These are phyloP conservation scores for Protophormia terraenovae DNA, from an alignment of 2,888 invertebrate genomes.

Conservation along the genomic window DNA sequence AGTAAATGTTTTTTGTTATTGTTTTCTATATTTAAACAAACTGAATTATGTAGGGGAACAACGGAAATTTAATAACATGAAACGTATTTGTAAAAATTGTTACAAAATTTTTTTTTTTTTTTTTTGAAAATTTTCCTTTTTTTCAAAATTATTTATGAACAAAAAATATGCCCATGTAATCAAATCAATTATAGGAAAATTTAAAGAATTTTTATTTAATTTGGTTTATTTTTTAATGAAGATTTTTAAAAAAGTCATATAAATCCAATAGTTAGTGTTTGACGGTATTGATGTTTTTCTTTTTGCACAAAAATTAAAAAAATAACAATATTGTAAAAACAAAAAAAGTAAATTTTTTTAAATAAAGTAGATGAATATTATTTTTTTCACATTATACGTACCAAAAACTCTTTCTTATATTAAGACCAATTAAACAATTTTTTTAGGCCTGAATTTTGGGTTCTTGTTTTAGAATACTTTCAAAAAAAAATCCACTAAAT, in stretches of 20 bases:
- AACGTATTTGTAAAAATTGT: conserved; percentile 30
- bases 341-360: too few relatives aligned
- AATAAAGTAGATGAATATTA: too few relatives aligned
- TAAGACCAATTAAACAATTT: too few relatives aligned
- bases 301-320: too few relatives aligned
- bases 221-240: background rate
- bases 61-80: conserved; percentile 28
- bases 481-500: too few relatives aligned
- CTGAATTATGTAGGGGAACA: background rate
- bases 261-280: too few relatives aligned
- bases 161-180: conserved; percentile 21
- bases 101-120: conserved; percentile 19
- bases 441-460: too few relatives aligned
- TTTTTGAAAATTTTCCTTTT: background rate
- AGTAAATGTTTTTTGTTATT: background rate
- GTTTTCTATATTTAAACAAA: conserved; percentile 22
- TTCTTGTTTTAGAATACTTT: too few relatives aligned
- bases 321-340: too few relatives aligned
- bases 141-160: conserved; percentile 23
- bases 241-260: background rate
- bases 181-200: conserved; percentile 44
- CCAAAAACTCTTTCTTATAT: too few relatives aligned
- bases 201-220: conserved; percentile 32
- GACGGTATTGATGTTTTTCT: too few relatives aligned
- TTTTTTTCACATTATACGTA: too few relatives aligned